Evolutionary conservation across 2,888 invertebrate genomes (phyloP).

Genomic region (Tachystola acroxantha): DNA sequence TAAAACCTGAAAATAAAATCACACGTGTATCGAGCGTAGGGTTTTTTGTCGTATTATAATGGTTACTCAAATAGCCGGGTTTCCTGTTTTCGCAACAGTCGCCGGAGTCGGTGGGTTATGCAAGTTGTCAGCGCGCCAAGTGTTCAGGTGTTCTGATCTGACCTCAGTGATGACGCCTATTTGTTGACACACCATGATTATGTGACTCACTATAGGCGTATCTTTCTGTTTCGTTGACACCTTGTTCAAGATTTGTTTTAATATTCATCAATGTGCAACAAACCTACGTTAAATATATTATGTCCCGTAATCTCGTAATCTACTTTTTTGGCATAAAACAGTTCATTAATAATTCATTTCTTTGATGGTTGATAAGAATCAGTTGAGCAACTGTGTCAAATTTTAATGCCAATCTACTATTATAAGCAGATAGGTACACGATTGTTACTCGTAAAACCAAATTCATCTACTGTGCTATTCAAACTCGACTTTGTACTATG

Average conservation of each 20-base stretch:
- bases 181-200: conserved; percentile 38
- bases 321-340: too few relatives aligned
- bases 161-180: conserved; percentile 44
- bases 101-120: conserved; percentile 44
- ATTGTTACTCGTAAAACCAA: too few relatives aligned
- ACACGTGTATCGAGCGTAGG: background rate
- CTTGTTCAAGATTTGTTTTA: too few relatives aligned
- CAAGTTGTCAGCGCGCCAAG: conserved; percentile 68
- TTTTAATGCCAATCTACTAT: too few relatives aligned
- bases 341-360: too few relatives aligned
- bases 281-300: background rate
- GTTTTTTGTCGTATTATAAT: conserved; percentile 30
- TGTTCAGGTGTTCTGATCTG: conserved; percentile 56
- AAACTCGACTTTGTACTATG: too few relatives aligned
- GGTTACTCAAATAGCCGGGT: conserved; percentile 57
- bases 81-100: conserved; percentile 65
- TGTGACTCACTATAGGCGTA: conserved; percentile 29
- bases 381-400: background rate
- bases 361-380: too few relatives aligned
- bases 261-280: background rate
- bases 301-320: too few relatives aligned
- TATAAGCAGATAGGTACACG: too few relatives aligned
- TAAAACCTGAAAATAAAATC: background rate
- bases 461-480: too few relatives aligned
- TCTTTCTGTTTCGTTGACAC: background rate